Evolutionary conservation across 2,797 vertebrate genomes (phyloP), one percentile per base, ranked within the genome.

Genomic region (Phalloptychus januarius): DNA sequence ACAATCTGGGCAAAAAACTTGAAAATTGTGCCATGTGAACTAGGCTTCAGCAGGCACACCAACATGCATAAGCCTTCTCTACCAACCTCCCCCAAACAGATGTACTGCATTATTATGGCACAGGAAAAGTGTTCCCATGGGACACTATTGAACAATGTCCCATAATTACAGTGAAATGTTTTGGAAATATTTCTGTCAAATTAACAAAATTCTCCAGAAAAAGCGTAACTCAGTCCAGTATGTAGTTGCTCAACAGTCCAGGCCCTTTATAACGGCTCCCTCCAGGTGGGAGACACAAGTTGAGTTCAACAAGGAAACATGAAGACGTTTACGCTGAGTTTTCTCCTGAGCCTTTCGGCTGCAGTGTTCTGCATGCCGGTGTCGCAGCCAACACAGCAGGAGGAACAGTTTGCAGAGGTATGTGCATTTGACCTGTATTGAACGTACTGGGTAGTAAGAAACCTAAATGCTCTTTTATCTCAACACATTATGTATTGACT

Each of bases 381-480:
- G 70, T 25, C 76, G 0, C 56, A 86, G 20, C 1, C 82, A 33
- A 83, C 78, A n/a, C 45, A 3, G 3, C 45, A 90, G 44, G 85
- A 93, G 52, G 87, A 93, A 23, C 13, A 16, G 2, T 79, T 95
- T 40, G 95, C 94, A 67, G 80, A 92, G 93, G 95, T 95, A 85
- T 73, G 87, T 85, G 4, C 25, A 8, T 11, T 74, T 48, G 0
- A 3, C 3, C 36, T 56, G 4, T 3, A 52, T 52, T 50, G 2
- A 50, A 25, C 20, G 2, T 61, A 16, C 1, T 18, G 1, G 0
- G 16, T 2, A 31, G 31, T 33, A 36, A 15, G 31, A 63, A 18
- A 63, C 31, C 15, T 18, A 63, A 7, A 33, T 36, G 6, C 5
- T 63, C 31, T 63, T 63, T 61, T 10, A 63, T 3, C 36, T 63